A percentile compares a stretch with the other conserved stretches of the same genome.
Conservation (phyloP, 2,888 invertebrate genomes). For the Blastobasis lacticolella region DNA sequence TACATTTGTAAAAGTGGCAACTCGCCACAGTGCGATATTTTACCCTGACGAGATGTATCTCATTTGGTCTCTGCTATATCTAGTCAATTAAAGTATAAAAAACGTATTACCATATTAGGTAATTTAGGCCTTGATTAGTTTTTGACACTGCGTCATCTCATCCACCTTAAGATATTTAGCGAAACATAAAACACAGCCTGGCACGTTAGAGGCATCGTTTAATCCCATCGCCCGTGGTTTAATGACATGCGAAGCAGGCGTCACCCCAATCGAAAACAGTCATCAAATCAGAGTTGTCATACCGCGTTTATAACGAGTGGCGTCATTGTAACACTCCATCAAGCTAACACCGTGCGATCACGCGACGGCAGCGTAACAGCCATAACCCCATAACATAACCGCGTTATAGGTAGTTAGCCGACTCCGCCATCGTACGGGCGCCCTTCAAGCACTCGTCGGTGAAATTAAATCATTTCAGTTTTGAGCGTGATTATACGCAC, state of each 20-base stretch:
- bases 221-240: slow-evolving; percentile 18
- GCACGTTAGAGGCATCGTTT: too few relatives aligned
- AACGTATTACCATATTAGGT: too few relatives aligned
- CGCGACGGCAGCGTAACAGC: slow-evolving; percentile 47
- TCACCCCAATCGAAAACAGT: slow-evolving; percentile 14
- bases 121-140: too few relatives aligned
- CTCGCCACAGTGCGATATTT: too few relatives aligned
- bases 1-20: too few relatives aligned
- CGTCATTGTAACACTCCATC: slow-evolving; percentile 46
- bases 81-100: too few relatives aligned
- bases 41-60: too few relatives aligned
- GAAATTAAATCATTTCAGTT: slow-evolving; percentile 69
- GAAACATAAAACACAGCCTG: too few relatives aligned
- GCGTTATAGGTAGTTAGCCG: neutral
- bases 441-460: slow-evolving; percentile 46
- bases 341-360: slow-evolving; percentile 59
- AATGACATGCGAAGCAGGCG: slow-evolving; percentile 22
- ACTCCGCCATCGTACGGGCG: slow-evolving; percentile 9
- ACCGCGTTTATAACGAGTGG: neutral
- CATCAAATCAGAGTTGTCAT: too few relatives aligned
- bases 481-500: slow-evolving; percentile 52
- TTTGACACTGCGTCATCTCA: too few relatives aligned
- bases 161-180: too few relatives aligned
- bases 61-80: too few relatives aligned
- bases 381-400: slow-evolving; percentile 7